These are phyloP conservation scores for Danaus plexippus DNA, from an alignment of 1,140 invertebrate genomes.

Conservation along the genomic window DNA sequence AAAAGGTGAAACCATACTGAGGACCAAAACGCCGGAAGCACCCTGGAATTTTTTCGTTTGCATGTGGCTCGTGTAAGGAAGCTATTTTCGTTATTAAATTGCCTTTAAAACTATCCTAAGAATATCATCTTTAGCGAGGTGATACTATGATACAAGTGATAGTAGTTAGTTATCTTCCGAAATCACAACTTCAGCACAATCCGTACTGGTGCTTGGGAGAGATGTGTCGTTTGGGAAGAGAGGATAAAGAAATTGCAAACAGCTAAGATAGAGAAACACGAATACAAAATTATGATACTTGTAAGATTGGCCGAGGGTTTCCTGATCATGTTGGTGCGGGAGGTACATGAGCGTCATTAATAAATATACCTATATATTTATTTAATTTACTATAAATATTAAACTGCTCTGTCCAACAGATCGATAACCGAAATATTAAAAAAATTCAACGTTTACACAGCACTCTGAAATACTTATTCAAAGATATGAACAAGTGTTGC, in stretches of 20 bases:
- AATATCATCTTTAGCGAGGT: not conserved
- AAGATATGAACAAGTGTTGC: slow-evolving; percentile 29
- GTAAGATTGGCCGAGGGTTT: slow-evolving; percentile 60
- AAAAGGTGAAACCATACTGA: slow-evolving; percentile 46
- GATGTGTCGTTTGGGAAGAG: slow-evolving; percentile 53
- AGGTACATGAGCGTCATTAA: slow-evolving; percentile 23
- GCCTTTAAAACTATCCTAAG: too few relatives aligned
- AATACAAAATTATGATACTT: slow-evolving; percentile 46
- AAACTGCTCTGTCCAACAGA: slow-evolving; percentile 28
- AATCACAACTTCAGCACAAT: slow-evolving; percentile 32
- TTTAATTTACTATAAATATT: not conserved
- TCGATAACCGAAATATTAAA: slow-evolving; percentile 54
- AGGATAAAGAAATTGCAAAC: slow-evolving; percentile 41
- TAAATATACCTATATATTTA: not conserved
- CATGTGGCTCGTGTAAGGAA: slow-evolving; percentile 66
- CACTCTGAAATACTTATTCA: slow-evolving; percentile 41
- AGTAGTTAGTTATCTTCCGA: not conserved
- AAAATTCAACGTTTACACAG: slow-evolving; percentile 36
- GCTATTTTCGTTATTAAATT: too few relatives aligned
- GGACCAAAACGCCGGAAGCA: slow-evolving; percentile 50
- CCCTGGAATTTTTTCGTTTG: slow-evolving; percentile 56
- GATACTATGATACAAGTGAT: not conserved
- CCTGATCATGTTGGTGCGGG: slow-evolving; percentile 47
- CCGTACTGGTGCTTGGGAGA: slow-evolving; percentile 57
- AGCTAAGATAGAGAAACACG: slow-evolving; percentile 30